These are phyloP conservation scores for Gymnocypris eckloni DNA, from an alignment of 2,797 vertebrate genomes.

Conservation along the genomic window DNA sequence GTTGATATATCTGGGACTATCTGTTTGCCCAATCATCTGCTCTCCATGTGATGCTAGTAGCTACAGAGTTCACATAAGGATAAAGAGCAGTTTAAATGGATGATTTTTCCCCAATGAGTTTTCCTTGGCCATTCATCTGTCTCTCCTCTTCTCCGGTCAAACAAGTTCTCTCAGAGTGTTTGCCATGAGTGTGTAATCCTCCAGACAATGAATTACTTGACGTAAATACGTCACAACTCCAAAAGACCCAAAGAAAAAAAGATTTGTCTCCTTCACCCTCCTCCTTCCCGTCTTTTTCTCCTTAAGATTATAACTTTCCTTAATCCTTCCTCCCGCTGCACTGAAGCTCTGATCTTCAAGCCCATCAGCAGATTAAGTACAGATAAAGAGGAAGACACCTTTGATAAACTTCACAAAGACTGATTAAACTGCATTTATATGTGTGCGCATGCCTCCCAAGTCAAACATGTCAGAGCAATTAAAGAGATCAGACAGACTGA, in stretches of 20 bases:
- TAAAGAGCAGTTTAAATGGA: not conserved
- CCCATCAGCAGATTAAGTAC: conserved; percentile 53
- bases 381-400: conserved; percentile 60
- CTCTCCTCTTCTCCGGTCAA: not conserved
- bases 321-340: conserved; percentile 45
- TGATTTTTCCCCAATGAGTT: not conserved
- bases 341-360: conserved; percentile 39
- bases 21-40: not conserved
- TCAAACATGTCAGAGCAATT: conserved; percentile 51
- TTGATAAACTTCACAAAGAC: conserved; percentile 55
- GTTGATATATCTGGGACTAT: not conserved
- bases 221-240: conserved; percentile 2
- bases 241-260: conserved; percentile 11
- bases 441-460: conserved; percentile 21
- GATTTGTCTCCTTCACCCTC: conserved; percentile 41
- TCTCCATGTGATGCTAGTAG: not conserved
- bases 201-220: conserved; percentile 25
- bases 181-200: conserved; percentile 26
- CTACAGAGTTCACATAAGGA: conserved; percentile 9
- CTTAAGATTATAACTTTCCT: conserved; percentile 52
- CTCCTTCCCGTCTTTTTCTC: conserved; percentile 20
- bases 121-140: conserved; percentile 11
- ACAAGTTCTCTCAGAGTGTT: conserved; percentile 6
- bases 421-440: conserved; percentile 46
- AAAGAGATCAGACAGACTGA: conserved; percentile 43